phyloP scores from a whole-genome alignment of 2,888 invertebrate genomes.

The Cremastobaeus sp. region DNA sequence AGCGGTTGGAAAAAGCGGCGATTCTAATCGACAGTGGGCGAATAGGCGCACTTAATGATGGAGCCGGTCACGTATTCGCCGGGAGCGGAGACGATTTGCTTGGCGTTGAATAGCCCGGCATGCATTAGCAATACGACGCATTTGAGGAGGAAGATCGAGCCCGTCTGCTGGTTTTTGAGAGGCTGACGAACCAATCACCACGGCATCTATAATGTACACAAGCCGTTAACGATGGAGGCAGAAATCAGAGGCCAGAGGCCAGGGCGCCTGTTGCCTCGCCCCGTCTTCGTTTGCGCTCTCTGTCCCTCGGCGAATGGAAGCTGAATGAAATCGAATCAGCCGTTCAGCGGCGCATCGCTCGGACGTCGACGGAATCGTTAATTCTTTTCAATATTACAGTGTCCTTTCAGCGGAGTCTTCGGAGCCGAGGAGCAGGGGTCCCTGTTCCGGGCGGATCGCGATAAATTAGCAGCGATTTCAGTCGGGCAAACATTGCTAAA shows the following conservation, averaged over 20 bases:
- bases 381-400: constrained; percentile 74
- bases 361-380: constrained; percentile 73
- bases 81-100: constrained; percentile 43
- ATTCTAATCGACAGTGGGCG: constrained; percentile 38
- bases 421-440: constrained; percentile 6
- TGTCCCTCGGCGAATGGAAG: constrained; percentile 24
- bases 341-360: constrained; percentile 45
- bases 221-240: constrained; percentile 63
- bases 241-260: constrained; percentile 67
- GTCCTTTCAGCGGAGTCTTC: constrained; percentile 59
- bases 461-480: constrained; percentile 36
- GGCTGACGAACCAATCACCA: constrained; percentile 74
- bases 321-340: constrained; percentile 41
- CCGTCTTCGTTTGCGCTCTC: constrained; percentile 22
- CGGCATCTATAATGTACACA: constrained; percentile 73
- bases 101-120: constrained; percentile 62
- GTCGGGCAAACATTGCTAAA: constrained; percentile 34
- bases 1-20: constrained; percentile 32
- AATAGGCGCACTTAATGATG: constrained; percentile 41
- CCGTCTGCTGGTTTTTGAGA: constrained; percentile 69
- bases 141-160: no score
- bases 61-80: constrained; percentile 47
- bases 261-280: constrained; percentile 9
- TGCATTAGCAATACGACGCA: not conserved
- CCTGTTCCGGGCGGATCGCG: no score